Evolutionary conservation across 2,888 invertebrate genomes (phyloP).

Genomic region (Lepidonotus clava): DNA sequence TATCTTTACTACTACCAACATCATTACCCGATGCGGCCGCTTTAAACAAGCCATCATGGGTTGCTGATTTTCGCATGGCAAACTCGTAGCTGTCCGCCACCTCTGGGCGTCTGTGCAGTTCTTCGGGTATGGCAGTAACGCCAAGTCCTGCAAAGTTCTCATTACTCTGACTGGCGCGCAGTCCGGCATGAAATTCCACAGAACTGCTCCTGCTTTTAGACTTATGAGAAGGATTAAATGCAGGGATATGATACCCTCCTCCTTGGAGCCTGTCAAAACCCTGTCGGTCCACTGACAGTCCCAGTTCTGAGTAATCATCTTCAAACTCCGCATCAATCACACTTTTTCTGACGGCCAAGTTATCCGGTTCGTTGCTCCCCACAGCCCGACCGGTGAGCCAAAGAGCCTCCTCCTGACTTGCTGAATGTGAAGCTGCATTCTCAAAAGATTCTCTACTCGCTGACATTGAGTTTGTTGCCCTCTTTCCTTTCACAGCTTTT

Average conservation of each 20-base stretch:
- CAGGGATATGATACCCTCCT: not conserved
- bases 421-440: not conserved
- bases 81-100: not conserved
- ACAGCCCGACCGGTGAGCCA: not conserved
- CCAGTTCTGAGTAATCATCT: constrained; percentile 44
- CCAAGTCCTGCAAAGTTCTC: constrained; percentile 2
- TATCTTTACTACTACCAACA: no score
- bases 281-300: not conserved
- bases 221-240: not conserved
- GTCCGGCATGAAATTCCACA: no score
- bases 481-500: not conserved
- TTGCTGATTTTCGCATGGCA: not conserved
- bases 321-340: constrained; percentile 52
- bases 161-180: not conserved
- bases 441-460: not conserved
- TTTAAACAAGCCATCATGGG: not conserved
- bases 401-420: not conserved
- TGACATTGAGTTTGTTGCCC: not conserved
- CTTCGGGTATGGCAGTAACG: not conserved
- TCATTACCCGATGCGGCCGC: no score
- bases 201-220: not conserved
- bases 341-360: not conserved
- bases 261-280: not conserved
- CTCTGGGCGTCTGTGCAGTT: not conserved
- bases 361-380: not conserved